Base-by-base conservation (phyloP, 2,888 invertebrate genomes). In the Synanthedon vespiformis region DNA sequence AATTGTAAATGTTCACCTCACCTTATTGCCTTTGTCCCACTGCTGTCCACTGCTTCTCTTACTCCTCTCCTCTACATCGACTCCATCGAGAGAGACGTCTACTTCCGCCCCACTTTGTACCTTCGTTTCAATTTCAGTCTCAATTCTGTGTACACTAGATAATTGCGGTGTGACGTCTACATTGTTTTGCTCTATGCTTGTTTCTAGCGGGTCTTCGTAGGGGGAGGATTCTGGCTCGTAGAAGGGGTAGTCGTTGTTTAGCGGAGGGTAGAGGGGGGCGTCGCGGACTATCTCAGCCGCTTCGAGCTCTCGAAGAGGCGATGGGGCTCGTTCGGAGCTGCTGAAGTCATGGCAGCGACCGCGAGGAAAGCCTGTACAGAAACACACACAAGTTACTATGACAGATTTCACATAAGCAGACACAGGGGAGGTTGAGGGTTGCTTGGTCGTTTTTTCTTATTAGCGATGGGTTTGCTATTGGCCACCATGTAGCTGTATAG, bases 1-100 rank as follows among this genome's bases (percentile, higher is more conserved):
- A 22, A 22, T 22, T 4, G 5, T 22, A 22, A 22, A 22, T 22
- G 22, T 22, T 22, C 22, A 22, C 22, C 22, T 22, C 5, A 81
- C 82, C 72, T 83, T 82, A 12, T 74, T 49, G 2, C 67, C 58
- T 51, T 72, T 73, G 3, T 83, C 78, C 76, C 72, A 74, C 18
- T 78, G 72, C 40, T 76, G 71, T 3, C 63, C 76, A 40, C 75
- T 77, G 52, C 78, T 83, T 13, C 84, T 68, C 60, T 83, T 84
- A 51, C 57, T 62, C 54, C 81, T 64, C 18, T 64, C 71, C 55
- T 22, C 62, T 61, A 51, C 58, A 4, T 27, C 40, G 40, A 4
- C 50, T 11, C 47, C 34, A 10, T 47, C 34, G 10, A 27, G 22
- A 4, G 50, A 27, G 12, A 34, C 52, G 14, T 40, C 55, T 50